phyloP scores from a whole-genome alignment of 2,797 vertebrate genomes.

The Poecile montanus region DNA sequence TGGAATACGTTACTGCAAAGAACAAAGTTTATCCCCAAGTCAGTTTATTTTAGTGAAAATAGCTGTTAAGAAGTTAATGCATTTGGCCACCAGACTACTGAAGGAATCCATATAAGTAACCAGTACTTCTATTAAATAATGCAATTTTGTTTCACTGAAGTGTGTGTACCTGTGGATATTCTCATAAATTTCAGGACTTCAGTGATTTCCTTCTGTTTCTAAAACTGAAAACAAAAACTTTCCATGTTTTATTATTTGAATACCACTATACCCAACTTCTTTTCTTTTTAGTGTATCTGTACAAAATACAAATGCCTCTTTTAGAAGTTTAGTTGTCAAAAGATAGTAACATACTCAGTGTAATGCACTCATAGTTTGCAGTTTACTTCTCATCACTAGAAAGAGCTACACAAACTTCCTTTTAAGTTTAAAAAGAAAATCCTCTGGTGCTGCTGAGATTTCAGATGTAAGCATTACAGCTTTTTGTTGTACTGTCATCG shows the following conservation, averaged over 20 bases:
- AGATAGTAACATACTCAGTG: background rate
- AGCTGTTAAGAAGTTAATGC: background rate
- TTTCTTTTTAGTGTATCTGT: background rate
- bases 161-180: background rate
- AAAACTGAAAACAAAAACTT: background rate
- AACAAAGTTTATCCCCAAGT: background rate
- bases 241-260: background rate
- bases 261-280: background rate
- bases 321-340: background rate
- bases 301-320: background rate
- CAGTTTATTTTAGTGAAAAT: background rate
- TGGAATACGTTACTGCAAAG: background rate
- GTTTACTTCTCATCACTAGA: background rate
- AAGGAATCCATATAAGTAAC: background rate
- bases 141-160: background rate
- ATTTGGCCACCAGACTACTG: background rate
- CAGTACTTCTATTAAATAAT: background rate
- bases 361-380: background rate
- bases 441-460: background rate
- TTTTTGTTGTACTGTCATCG: background rate
- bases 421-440: background rate
- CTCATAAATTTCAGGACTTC: background rate
- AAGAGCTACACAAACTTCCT: background rate
- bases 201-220: background rate
- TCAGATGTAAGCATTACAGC: background rate